Evolutionary conservation across 1,140 invertebrate genomes (phyloP).

Genomic region (Anoplolepis gracilipes): DNA sequence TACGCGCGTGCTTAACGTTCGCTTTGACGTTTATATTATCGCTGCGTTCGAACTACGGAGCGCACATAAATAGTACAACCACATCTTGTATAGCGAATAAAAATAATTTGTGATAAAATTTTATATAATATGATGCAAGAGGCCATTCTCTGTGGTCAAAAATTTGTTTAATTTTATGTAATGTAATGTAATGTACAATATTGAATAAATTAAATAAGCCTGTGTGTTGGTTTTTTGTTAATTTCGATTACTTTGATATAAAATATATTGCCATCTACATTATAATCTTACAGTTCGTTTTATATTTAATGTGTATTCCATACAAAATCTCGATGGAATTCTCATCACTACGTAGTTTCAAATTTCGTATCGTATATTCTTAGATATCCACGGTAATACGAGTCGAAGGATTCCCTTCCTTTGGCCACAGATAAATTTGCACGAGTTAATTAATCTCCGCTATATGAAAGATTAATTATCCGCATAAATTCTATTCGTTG

Average conservation of each 20-base stretch:
- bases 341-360: neutral
- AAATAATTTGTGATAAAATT: slow-evolving; percentile 39
- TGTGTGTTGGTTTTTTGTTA: too few species aligned
- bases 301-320: neutral
- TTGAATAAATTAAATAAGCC: neutral
- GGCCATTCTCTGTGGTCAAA: neutral
- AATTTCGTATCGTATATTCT: slow-evolving; percentile 19
- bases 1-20: slow-evolving; percentile 30
- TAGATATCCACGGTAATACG: slow-evolving; percentile 35
- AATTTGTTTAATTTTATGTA: slow-evolving; percentile 43
- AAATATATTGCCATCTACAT: neutral
- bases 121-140: neutral
- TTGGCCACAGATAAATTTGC: slow-evolving; percentile 47
- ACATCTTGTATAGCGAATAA: neutral
- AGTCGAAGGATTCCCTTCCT: slow-evolving; percentile 13
- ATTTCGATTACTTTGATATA: neutral
- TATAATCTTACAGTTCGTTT: neutral
- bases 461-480: slow-evolving; percentile 65
- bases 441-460: slow-evolving; percentile 62
- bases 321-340: slow-evolving; percentile 7
- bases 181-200: neutral
- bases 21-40: slow-evolving; percentile 47
- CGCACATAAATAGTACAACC: slow-evolving; percentile 23
- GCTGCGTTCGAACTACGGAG: neutral
- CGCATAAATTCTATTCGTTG: slow-evolving; percentile 4